A percentile compares a stretch with the other conserved stretches of the same genome.
Conservation (phyloP, 1,140 invertebrate genomes). For the Melipona quadrifasciata region DNA sequence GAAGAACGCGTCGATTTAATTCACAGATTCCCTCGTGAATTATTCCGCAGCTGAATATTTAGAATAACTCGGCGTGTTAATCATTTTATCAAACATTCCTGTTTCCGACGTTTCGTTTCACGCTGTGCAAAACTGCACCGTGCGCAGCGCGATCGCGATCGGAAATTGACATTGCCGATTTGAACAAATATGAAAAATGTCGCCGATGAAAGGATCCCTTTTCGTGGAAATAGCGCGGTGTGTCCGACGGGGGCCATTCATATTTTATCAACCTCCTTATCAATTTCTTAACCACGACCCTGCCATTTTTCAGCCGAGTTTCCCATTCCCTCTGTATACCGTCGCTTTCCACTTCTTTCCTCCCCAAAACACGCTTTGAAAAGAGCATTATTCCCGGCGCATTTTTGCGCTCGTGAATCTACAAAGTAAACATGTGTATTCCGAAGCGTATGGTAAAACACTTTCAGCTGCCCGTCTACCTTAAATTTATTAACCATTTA, state of each 20-base stretch:
- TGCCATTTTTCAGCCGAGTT: constrained; percentile 69
- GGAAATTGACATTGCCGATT: constrained; percentile 40
- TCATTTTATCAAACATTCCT: background rate
- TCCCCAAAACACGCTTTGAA: constrained; percentile 25
- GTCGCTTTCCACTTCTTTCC: constrained; percentile 22
- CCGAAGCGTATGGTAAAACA: background rate
- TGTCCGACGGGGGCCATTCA: constrained; percentile 62
- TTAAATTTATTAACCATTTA: constrained; percentile 20
- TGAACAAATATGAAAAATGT: constrained; percentile 44
- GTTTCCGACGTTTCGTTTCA: background rate
- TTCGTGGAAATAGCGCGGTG: constrained; percentile 45
- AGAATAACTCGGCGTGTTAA: background rate
- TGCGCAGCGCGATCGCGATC: background rate
- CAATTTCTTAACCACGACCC: constrained; percentile 70
- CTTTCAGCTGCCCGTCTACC: background rate
- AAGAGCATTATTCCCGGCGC: constrained; percentile 10
- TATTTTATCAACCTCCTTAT: constrained; percentile 75
- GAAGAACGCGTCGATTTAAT: background rate
- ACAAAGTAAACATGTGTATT: constrained; percentile 32
- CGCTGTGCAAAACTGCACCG: background rate
- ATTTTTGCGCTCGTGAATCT: constrained; percentile 10
- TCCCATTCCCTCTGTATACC: constrained; percentile 27
- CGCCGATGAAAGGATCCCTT: constrained; percentile 19
- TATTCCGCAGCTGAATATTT: background rate
- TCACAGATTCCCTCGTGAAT: background rate